These are phyloP conservation scores for Mactromeris polynyma DNA, from an alignment of 2,888 invertebrate species.

Conservation along the genomic window DNA sequence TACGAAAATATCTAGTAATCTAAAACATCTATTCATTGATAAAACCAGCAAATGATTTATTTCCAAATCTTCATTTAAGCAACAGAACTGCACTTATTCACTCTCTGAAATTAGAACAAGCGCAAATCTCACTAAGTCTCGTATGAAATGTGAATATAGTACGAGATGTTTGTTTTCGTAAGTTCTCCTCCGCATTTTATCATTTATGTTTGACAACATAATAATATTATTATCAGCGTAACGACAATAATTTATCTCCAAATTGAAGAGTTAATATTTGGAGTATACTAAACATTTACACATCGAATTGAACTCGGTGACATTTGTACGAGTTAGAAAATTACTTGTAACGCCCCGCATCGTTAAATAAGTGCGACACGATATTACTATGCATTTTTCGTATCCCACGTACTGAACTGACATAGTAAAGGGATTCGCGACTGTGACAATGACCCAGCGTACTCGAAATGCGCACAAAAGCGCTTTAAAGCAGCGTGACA, in stretches of 20 bases:
- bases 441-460: too few relatives aligned
- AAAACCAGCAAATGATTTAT: conserved; percentile 9
- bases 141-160: neutral
- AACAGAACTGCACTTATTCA: neutral
- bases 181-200: neutral
- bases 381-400: neutral
- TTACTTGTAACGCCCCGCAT: neutral
- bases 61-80: neutral
- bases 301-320: neutral
- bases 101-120: neutral
- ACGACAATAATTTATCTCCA: neutral
- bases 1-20: neutral
- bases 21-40: neutral
- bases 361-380: neutral
- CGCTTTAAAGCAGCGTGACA: too few relatives aligned
- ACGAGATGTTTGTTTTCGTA: neutral
- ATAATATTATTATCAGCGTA: neutral
- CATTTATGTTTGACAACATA: neutral
- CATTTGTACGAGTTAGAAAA: neutral
- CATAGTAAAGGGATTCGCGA: too few relatives aligned
- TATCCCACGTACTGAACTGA: too few relatives aligned
- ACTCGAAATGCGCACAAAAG: too few relatives aligned
- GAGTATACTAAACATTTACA: neutral
- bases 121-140: neutral
- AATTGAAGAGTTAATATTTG: neutral